Percentiles rank a stretch among this genome's conserved stretches.
These are phyloP conservation scores for Pseudopodoces humilis DNA, from an alignment of 2,113 vertebrate genomes.

Conservation along the genomic window DNA sequence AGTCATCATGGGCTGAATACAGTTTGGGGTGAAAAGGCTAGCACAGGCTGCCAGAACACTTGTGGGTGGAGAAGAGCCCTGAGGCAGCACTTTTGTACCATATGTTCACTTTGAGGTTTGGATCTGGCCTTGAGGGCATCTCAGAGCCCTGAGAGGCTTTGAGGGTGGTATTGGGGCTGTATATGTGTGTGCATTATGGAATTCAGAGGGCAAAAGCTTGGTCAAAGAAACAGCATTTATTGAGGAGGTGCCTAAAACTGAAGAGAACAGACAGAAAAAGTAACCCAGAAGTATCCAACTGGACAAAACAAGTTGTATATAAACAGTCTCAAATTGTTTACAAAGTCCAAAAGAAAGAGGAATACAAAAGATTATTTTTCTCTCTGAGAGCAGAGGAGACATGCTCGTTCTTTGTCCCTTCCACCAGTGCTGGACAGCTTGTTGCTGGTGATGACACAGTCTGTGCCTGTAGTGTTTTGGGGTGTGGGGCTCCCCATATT, in stretches of 20 bases:
- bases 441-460: neutral
- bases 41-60: neutral
- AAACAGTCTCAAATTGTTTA: conserved; percentile 6
- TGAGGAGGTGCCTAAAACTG: neutral
- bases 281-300: neutral
- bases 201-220: neutral
- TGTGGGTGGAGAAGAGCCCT: neutral
- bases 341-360: neutral
- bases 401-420: neutral
- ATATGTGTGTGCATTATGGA: neutral
- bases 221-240: neutral
- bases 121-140: neutral
- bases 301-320: neutral
- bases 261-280: neutral
- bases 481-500: neutral
- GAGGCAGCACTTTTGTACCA: neutral
- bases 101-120: neutral
- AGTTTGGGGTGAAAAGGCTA: neutral
- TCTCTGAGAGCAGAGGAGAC: neutral
- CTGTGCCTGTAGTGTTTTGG: neutral
- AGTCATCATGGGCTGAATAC: neutral
- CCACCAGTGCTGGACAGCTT: neutral
- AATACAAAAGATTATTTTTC: neutral
- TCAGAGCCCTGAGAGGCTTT: neutral
- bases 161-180: neutral